Percentiles rank a stretch among this genome's conserved stretches.
These are phyloP conservation scores for Onthophagus sagittarius DNA, from an alignment of 2,888 invertebrate genomes.

Conservation along the genomic window DNA sequence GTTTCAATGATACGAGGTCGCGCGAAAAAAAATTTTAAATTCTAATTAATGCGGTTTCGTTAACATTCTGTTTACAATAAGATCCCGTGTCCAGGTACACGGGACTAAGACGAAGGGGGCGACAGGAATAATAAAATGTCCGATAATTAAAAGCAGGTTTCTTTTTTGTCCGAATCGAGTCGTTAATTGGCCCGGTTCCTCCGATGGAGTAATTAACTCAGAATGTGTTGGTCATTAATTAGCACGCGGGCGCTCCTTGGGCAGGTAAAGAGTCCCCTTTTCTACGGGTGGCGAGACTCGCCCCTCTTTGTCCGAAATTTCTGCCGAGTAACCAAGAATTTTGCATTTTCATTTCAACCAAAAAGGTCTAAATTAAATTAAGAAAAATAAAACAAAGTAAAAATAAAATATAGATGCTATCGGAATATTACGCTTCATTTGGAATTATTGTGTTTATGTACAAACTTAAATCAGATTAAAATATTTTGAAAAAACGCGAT, in stretches of 20 bases:
- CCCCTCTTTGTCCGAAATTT: slow-evolving; percentile 33
- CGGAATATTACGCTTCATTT: no score
- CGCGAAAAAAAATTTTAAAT: slow-evolving; percentile 30
- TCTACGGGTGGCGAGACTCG: slow-evolving; percentile 23
- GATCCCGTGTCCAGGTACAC: slow-evolving; percentile 35
- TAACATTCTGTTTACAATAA: slow-evolving; percentile 45
- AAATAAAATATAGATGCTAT: no score
- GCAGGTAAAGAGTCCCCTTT: slow-evolving; percentile 17
- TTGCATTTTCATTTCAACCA: slow-evolving; percentile 28
- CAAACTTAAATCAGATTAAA: no score
- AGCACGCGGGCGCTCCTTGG: slow-evolving; percentile 32
- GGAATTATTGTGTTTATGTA: no score
- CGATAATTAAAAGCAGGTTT: slow-evolving; percentile 44
- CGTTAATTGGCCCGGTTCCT: slow-evolving; percentile 45
- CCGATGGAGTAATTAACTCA: slow-evolving; percentile 44
- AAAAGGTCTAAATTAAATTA: not conserved
- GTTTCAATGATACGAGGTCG: not conserved
- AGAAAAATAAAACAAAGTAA: no score
- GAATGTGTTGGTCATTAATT: slow-evolving; percentile 46
- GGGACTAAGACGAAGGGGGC: slow-evolving; percentile 33
- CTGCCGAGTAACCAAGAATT: slow-evolving; percentile 35
- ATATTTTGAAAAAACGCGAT: not conserved
- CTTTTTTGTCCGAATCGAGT: slow-evolving; percentile 37
- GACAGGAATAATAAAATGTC: slow-evolving; percentile 42
- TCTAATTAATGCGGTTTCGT: slow-evolving; percentile 39